Base-by-base conservation (phyloP, 2,797 vertebrate species). In the Anguilla anguilla region DNA sequence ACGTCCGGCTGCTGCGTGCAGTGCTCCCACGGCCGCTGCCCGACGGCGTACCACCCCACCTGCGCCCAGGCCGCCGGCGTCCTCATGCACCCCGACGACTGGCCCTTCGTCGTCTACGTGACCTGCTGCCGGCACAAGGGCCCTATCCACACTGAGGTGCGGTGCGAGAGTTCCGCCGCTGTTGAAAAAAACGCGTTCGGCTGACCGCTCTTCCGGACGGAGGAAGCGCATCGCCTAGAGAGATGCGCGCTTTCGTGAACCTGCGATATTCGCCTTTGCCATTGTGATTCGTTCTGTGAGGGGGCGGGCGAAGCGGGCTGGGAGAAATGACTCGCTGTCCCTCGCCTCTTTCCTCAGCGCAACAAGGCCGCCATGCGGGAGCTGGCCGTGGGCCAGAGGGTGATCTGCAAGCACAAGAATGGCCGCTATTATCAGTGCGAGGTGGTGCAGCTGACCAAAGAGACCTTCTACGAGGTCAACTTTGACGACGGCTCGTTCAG, bases 401-500 rank as follows among this genome's bases (percentile, higher is more conserved):
- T 99, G 59, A 99, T 99, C 84, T 98, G 97, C 91, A 99, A 99
- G 92, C 95, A 99, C 93, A 99, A 96, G 95, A 99, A 99, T 0
- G 95, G 96, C 31, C 98, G 98, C 25, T 99, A 98, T 93, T 99
- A 99, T 94, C 98, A 99, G 19, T 98, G 98, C 15, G 98, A 99
- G 85, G 97, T 99, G 92, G 92, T 96, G 90, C 98, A 97, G 87
- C 96, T 99, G 91, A 98, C 97, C 85, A 98, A 97, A 0, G 98
- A 98, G 92, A 99, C 97, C n/a, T 99, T 99, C 95, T 99, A 99
- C 0, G 98, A 99, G 92, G 98, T 99, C 88, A 96, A 98, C 91
- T 99, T 99, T 0, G 98, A 99, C 59, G 98, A 99, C 28, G 98
- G 98, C 43, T 99, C 98, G 72, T 99, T 98, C 96, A 99, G 98